phyloP scores from a whole-genome alignment of 2,797 vertebrate species.

The Cyclopterus lumpus region DNA sequence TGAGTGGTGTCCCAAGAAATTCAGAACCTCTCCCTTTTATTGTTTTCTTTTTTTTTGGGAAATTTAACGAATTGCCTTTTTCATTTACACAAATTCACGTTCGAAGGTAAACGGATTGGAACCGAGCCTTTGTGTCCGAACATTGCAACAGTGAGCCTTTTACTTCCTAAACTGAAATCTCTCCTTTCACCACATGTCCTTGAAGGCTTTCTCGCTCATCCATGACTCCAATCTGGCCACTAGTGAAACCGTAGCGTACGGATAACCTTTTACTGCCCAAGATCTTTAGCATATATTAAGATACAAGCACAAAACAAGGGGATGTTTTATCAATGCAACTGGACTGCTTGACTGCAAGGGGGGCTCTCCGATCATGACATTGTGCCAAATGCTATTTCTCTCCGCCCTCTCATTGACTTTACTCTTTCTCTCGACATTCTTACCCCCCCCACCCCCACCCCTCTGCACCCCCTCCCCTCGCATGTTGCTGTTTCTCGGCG shows the following conservation, averaged over 20 bases:
- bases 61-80: constrained; percentile 44
- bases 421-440: constrained; percentile 80
- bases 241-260: constrained; percentile 56
- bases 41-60: constrained; percentile 2
- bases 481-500: constrained; percentile 65
- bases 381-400: constrained; percentile 77
- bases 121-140: constrained; percentile 63
- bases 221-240: constrained; percentile 73
- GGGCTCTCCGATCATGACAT: constrained; percentile 73
- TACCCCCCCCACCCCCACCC: constrained; percentile 38
- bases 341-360: constrained; percentile 77
- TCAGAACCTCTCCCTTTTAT: constrained; percentile 43
- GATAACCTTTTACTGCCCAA: constrained; percentile 77
- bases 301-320: constrained; percentile 83
- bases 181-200: constrained; percentile 63
- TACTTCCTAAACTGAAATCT: constrained; percentile 56
- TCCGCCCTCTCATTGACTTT: constrained; percentile 76
- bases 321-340: constrained; percentile 81
- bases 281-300: constrained; percentile 74
- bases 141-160: constrained; percentile 60
- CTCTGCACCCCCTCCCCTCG: constrained; percentile 37
- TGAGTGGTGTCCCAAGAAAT: constrained; percentile 62
- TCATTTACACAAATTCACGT: constrained; percentile 57
- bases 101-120: constrained; percentile 49
- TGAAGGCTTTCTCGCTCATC: constrained; percentile 64